Percentiles rank a stretch among this genome's conserved stretches.
Evolutionary conservation across 2,113 vertebrate genomes (phyloP).

Genomic region (Himantopus leucocephalus): DNA sequence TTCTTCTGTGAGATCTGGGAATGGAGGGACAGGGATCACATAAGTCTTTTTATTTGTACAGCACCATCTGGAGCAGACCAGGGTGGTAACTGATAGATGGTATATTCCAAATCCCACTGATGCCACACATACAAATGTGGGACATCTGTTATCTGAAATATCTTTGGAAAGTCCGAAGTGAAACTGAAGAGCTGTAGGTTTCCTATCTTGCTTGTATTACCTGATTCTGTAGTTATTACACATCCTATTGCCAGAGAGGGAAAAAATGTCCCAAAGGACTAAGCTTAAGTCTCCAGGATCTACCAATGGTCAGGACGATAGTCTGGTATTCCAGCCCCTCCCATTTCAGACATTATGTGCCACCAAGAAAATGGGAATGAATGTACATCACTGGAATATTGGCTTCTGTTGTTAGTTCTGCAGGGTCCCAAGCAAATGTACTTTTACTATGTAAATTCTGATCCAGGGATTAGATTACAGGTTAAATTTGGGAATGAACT

Average conservation of each 20-base stretch:
- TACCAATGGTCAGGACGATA: accelerated
- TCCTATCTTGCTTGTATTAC: neutral
- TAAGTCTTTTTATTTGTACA: neutral
- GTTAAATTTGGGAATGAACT: neutral
- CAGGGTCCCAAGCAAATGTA: neutral
- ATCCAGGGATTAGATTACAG: neutral
- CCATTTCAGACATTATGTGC: neutral
- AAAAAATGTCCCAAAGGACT: neutral
- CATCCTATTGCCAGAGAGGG: neutral
- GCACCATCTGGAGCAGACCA: neutral
- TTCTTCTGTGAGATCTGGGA: slow-evolving; percentile 18
- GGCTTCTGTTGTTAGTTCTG: neutral
- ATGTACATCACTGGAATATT: neutral
- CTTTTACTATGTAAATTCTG: neutral
- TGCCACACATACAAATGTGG: neutral
- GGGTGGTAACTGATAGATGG: too few relatives aligned
- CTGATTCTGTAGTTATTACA: neutral
- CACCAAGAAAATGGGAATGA: neutral
- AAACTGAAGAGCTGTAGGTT: neutral
- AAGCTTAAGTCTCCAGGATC: neutral
- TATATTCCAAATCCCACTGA: neutral
- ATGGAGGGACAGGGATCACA: neutral
- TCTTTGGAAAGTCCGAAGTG: neutral
- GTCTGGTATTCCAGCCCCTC: neutral
- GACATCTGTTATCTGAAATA: neutral